These are phyloP conservation scores for Hirudinaria manillensis DNA, from an alignment of 2,888 invertebrate genomes.

Conservation along the genomic window DNA sequence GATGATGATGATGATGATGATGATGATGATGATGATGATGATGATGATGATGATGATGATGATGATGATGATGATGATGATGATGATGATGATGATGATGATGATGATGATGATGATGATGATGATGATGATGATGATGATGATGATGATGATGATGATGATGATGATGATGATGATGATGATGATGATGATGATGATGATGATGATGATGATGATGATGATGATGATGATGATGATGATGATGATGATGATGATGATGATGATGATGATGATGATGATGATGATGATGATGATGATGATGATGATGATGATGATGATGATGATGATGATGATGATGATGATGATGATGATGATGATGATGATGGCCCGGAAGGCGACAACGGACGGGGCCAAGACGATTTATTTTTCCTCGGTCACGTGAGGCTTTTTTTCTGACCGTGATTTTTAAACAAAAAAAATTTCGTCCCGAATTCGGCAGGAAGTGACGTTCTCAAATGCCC, in stretches of 20 bases:
- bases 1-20: neutral
- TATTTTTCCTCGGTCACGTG: neutral
- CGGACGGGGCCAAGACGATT: neutral
- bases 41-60: slow-evolving; percentile 1
- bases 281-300: slow-evolving; percentile 7
- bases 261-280: slow-evolving; percentile 9
- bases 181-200: slow-evolving; percentile 1
- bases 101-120: slow-evolving; percentile 43
- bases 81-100: slow-evolving; percentile 45
- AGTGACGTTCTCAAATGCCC: too few relatives aligned
- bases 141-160: neutral
- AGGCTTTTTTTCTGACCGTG: neutral
- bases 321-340: slow-evolving; percentile 5
- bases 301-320: slow-evolving; percentile 10
- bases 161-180: neutral
- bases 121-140: neutral
- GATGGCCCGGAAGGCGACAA: neutral
- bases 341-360: slow-evolving; percentile 17
- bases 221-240: neutral
- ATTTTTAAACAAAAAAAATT: too few relatives aligned
- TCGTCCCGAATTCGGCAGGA: too few relatives aligned
- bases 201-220: slow-evolving; percentile 18
- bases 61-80: slow-evolving; percentile 39
- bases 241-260: neutral
- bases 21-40: slow-evolving; percentile 2